Percentiles rank a stretch among this genome's conserved stretches.
Evolutionary conservation across 2,113 vertebrate species (phyloP).

Genomic region (Silurus meridionalis): DNA sequence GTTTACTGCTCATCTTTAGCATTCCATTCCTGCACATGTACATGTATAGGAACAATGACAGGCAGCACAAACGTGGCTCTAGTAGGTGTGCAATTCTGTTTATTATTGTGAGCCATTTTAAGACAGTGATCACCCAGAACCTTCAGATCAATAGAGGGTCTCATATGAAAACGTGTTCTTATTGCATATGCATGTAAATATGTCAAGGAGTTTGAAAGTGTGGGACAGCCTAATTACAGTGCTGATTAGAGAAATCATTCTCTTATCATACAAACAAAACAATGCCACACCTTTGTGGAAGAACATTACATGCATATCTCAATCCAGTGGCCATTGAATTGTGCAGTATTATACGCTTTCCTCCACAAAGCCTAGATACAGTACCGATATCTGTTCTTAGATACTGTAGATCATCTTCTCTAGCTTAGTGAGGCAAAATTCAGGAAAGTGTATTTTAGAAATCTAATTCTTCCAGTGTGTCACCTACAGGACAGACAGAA

Average conservation of each 20-base stretch:
- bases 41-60: background rate
- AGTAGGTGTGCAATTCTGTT: background rate
- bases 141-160: background rate
- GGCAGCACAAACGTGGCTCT: too few species aligned
- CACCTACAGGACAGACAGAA: background rate
- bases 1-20: background rate
- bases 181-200: background rate
- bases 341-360: background rate
- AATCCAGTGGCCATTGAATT: background rate
- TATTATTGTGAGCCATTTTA: background rate
- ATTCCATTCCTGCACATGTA: background rate
- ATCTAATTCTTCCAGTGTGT: background rate
- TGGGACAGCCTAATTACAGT: background rate
- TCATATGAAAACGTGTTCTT: background rate
- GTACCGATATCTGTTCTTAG: too few species aligned
- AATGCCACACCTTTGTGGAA: conserved; percentile 3
- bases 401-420: background rate
- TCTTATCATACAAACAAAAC: background rate
- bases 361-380: too few species aligned
- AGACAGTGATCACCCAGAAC: background rate
- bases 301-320: background rate
- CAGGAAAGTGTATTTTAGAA: background rate
- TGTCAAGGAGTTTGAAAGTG: background rate
- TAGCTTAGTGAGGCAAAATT: background rate
- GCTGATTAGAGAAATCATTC: background rate